Evolutionary conservation across 2,888 invertebrate genomes (phyloP).

Genomic region (Auanema freiburgensis): DNA sequence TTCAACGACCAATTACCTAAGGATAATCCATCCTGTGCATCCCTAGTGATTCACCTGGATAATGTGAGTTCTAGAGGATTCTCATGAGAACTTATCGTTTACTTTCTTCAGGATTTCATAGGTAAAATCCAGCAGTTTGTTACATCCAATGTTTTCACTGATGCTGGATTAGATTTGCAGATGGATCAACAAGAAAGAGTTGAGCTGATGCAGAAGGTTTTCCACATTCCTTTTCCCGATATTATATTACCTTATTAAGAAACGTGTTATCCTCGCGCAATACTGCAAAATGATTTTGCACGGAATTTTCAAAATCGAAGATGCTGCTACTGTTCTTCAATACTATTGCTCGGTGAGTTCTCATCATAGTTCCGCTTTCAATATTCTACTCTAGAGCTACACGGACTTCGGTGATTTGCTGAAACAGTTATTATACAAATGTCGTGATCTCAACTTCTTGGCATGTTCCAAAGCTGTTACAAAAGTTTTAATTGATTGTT

Average conservation of each 20-base stretch:
- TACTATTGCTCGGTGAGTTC: conserved; percentile 85
- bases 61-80: conserved; percentile 7
- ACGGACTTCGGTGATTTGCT: conserved; percentile 98
- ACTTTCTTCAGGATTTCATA: conserved; percentile 27
- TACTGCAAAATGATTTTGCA: conserved; percentile 97
- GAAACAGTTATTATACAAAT: conserved; percentile 92
- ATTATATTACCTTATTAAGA: conserved; percentile 14
- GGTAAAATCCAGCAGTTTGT: conserved; percentile 47
- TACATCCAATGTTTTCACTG: conserved; percentile 52
- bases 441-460: conserved; percentile 94
- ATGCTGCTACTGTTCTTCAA: conserved; percentile 89
- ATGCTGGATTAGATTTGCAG: conserved; percentile 17
- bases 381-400: conserved; percentile 75
- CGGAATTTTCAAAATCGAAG: conserved; percentile 88
- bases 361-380: not conserved
- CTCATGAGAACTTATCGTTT: not conserved
- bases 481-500: conserved; percentile 85
- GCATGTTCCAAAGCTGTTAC: conserved; percentile 92
- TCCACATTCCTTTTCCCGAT: not conserved
- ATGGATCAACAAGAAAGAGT: conserved; percentile 32
- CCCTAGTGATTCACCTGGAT: conserved; percentile 67
- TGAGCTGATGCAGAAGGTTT: conserved; percentile 40
- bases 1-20: conserved; percentile 81
- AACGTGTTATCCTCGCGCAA: conserved; percentile 78
- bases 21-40: conserved; percentile 61